Evolutionary conservation across 2,113 vertebrate species (phyloP).

Genomic region (Petrocephalus zakoni): DNA sequence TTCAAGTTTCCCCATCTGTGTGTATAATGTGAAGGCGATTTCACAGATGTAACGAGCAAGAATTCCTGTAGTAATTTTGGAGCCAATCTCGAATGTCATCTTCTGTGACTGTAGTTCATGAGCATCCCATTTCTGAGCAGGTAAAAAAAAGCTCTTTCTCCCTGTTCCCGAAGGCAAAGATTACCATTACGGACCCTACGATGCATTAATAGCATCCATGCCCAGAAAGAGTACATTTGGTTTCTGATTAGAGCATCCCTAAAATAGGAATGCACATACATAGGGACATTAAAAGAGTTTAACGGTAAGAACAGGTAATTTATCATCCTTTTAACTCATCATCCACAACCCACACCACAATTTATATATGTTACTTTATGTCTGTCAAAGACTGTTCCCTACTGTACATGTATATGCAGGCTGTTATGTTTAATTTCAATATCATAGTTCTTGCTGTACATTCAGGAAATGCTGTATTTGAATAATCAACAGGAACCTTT

Average conservation of each 20-base stretch:
- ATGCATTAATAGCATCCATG: background rate
- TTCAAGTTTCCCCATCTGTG: background rate
- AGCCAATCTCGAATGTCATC: background rate
- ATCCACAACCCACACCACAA: background rate
- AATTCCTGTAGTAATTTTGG: background rate
- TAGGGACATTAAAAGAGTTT: background rate
- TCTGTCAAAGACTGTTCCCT: background rate
- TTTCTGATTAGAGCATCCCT: background rate
- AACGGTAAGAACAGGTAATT: background rate
- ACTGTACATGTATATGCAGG: background rate
- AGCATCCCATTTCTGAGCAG: background rate
- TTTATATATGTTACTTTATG: background rate
- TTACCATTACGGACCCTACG: background rate
- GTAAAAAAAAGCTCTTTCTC: background rate
- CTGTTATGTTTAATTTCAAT: background rate
- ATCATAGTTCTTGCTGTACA: background rate
- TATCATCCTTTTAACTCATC: background rate
- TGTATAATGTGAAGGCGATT: background rate
- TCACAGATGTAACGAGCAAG: background rate
- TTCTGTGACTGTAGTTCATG: background rate
- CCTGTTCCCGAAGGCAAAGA: background rate
- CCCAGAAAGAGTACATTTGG: background rate
- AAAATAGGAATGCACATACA: background rate
- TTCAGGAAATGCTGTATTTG: background rate
- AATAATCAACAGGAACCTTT: background rate